Base-by-base conservation (phyloP, 2,113 vertebrate species). In the Oncorhynchus clarkii region DNA sequence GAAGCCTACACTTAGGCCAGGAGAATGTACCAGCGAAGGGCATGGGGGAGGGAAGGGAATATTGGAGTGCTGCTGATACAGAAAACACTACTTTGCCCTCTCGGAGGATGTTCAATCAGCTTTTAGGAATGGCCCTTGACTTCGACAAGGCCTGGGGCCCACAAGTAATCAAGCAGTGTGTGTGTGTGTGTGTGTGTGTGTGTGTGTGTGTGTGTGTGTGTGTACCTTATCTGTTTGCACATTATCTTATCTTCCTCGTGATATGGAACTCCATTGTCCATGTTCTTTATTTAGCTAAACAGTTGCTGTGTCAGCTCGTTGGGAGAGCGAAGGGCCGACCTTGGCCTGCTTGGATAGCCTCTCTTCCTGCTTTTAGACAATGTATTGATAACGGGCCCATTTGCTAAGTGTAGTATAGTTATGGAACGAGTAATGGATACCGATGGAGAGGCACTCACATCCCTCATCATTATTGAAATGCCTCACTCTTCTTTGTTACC, bases 331-430 rank as follows among this genome's bases (percentile, higher is more conserved):
- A 72, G 80, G 70, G 77, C 49, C 6, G 57, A 73, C 20, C 45
- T 69, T 27, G 77, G 87, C 79, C 57, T 57, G 16, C 14, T 20
- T 20, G 54, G 54, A 57, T 20, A 57, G 54, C 54, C 60, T 70
- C 57, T 86, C 85, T 90, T 92, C 88, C 87, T 87, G 86, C 87
- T 91, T 78, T 89, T 80, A 91, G 85, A 73, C 16, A 75, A n/a
- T 74, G 81, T 92, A 84, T 84, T 75, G 71, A 89, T 89, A 71
- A 84, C 79, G 26, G 76, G 67, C 85, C 84, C 84, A 85, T 90
- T 83, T 68, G 48, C 67, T 73, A 64, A 77, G 78, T 75, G 75
- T 81, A 64, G 75, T 81, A 64, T 65, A 64, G 57, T 27, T 77
- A 79, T 83, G 72, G 75, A 80, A 86, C 81, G 80, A 72, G 82